Percentiles rank a stretch among this genome's conserved stretches.
Conservation (phyloP, 2,113 vertebrate genomes). For the Thomomys bottae region DNA sequence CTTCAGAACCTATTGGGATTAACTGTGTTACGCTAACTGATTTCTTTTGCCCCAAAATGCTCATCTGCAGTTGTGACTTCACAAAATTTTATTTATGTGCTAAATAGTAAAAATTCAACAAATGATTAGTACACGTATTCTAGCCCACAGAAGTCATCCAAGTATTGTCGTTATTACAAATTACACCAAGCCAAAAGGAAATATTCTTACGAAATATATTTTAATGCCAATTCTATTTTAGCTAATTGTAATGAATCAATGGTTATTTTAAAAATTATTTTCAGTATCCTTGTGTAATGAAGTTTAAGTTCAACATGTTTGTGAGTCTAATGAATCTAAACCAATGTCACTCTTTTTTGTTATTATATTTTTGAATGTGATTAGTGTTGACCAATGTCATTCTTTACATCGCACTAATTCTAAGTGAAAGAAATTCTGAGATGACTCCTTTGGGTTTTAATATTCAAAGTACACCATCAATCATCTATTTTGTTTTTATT, state of each 20-base stretch:
- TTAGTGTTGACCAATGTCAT: no score
- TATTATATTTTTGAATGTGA: no score
- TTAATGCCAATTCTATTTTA: no score
- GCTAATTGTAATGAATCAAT: no score
- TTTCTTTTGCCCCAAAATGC: slow-evolving; percentile 21
- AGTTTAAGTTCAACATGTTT: no score
- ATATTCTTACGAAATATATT: no score
- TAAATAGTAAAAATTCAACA: neutral
- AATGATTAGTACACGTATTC: neutral
- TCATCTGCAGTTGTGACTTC: neutral
- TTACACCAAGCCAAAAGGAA: neutral
- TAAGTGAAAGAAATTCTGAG: neutral
- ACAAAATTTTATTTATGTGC: neutral
- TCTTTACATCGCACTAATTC: neutral
- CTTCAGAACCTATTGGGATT: neutral
- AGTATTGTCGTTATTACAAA: neutral
- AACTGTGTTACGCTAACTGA: slow-evolving; percentile 27
- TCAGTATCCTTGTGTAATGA: no score
- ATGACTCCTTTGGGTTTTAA: neutral
- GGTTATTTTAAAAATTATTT: no score
- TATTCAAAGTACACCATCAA: neutral
- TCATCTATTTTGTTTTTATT: no score
- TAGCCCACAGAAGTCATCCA: neutral
- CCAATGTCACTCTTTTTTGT: no score
- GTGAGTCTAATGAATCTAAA: no score